Base-by-base conservation (phyloP, 2,888 invertebrate species). In the Pimpla rufipes region DNA sequence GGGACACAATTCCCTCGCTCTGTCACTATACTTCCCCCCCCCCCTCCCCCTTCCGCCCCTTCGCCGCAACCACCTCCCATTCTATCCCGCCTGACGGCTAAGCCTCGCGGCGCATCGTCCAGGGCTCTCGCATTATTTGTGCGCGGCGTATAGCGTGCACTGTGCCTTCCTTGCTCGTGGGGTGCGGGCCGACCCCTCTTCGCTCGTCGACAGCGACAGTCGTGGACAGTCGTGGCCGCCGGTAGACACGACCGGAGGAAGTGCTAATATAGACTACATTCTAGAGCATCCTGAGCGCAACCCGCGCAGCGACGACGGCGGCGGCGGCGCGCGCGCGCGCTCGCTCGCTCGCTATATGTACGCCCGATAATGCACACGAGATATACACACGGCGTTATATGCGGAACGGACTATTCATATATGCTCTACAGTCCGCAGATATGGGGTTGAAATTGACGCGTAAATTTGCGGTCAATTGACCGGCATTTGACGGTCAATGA, bases 211-310 rank as follows among this genome's bases (percentile, higher is more conserved):
- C 75, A 55, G 37, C 23, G 21, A 55, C 55, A 55, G 55, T 55
- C 55, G 55, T 55, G 83, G 67, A 76, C 81, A 76, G 52, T 79
- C 76, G 75, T 79, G 76, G 83, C 79, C 77, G 77, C 73, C 81
- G 76, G 80, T 89, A 87, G 88, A 88, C 89, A 87, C 88, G 87
- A 86, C 88, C 87, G 88, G 90, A 91, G 91, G 91, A 91, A 91
- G 88, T 90, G 88, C 90, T 91, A 77, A 81, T 91, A 91, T 90
- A 88, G 90, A 90, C 89, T 90, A 91, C 91, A 90, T 91, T 91
- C 91, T 91, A 90, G 88, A 89, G 87, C 89, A 87, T 87, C 88
- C 88, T 87, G 87, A 86, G 85, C 84, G 62, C 59, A 66, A 70
- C 76, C n/a, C n/a, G n/a, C n/a, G n/a, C n/a, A n/a, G n/a, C n/a